A percentile compares a stretch with the other conserved stretches of the same genome.
Evolutionary conservation across 2,888 invertebrate genomes (phyloP).

Genomic region (Lymantria dispar): DNA sequence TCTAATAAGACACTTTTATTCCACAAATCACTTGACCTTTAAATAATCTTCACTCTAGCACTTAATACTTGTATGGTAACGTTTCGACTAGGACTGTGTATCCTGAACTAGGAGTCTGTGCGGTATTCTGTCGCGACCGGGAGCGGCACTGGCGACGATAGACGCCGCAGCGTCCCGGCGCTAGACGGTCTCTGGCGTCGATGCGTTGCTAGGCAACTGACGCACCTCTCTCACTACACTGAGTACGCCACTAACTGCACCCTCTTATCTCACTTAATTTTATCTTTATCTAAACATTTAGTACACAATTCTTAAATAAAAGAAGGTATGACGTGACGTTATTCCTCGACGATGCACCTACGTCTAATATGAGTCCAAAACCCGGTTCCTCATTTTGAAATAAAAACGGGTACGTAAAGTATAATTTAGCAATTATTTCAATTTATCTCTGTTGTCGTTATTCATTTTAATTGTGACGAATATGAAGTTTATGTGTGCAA

Average conservation of each 20-base stretch:
- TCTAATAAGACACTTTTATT: not conserved
- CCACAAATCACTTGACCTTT: not conserved
- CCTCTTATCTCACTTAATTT: slow-evolving; percentile 9
- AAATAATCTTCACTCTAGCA: not conserved
- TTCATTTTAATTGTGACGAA: slow-evolving; percentile 9
- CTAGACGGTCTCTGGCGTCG: slow-evolving; percentile 65
- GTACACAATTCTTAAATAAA: slow-evolving; percentile 2
- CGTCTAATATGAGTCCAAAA: not conserved
- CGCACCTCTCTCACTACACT: slow-evolving; percentile 12
- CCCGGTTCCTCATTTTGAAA: not conserved
- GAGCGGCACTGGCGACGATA: slow-evolving; percentile 59
- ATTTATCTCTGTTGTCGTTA: slow-evolving; percentile 2
- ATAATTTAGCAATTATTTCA: slow-evolving; percentile 5
- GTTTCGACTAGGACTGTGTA: slow-evolving; percentile 9
- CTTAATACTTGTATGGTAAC: slow-evolving; percentile 13
- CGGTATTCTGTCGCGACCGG: slow-evolving; percentile 48
- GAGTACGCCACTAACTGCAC: slow-evolving; percentile 10
- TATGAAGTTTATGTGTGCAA: not conserved
- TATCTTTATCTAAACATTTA: not conserved
- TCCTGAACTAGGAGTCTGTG: slow-evolving; percentile 18
- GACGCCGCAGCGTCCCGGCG: slow-evolving; percentile 69
- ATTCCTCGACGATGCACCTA: not conserved
- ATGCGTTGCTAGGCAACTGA: slow-evolving; percentile 71
- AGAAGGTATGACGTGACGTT: not conserved
- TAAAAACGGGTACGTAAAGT: slow-evolving; percentile 1